These are phyloP conservation scores for Colaptes auratus DNA, from an alignment of 2,113 vertebrate species.

Conservation along the genomic window DNA sequence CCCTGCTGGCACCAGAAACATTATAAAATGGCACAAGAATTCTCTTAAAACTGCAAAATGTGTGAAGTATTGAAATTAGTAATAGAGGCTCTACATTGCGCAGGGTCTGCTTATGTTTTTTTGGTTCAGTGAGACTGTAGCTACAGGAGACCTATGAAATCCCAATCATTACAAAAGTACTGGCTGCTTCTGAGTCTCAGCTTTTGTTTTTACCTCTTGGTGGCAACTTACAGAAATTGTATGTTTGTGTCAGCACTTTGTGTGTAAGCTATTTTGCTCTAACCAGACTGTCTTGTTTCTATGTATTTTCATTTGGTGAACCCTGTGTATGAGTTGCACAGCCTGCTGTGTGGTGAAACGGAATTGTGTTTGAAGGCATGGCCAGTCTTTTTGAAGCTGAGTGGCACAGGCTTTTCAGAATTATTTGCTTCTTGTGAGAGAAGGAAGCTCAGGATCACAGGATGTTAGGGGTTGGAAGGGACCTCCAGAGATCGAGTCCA, in stretches of 20 bases:
- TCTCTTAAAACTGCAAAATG: constrained; percentile 46
- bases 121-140: background rate
- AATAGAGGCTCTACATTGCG: background rate
- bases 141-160: constrained; percentile 2
- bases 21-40: constrained; percentile 41
- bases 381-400: background rate
- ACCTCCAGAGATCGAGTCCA: too few relatives aligned
- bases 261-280: background rate
- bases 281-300: background rate
- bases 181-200: background rate
- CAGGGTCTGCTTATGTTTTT: background rate
- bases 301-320: background rate
- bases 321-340: fast-evolving
- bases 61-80: background rate
- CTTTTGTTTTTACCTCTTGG: background rate
- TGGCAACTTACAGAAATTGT: background rate
- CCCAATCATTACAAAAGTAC: background rate
- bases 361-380: background rate
- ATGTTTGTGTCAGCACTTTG: background rate
- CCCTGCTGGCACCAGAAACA: background rate
- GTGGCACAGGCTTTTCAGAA: fast-evolving
- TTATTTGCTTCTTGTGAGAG: fast-evolving
- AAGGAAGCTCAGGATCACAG: background rate
- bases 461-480: too few relatives aligned
- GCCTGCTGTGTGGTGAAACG: background rate